Percentiles rank a stretch among this genome's conserved stretches.
These are phyloP conservation scores for Zaprionus camerounensis DNA, from an alignment of 1,140 invertebrate genomes.

Conservation along the genomic window DNA sequence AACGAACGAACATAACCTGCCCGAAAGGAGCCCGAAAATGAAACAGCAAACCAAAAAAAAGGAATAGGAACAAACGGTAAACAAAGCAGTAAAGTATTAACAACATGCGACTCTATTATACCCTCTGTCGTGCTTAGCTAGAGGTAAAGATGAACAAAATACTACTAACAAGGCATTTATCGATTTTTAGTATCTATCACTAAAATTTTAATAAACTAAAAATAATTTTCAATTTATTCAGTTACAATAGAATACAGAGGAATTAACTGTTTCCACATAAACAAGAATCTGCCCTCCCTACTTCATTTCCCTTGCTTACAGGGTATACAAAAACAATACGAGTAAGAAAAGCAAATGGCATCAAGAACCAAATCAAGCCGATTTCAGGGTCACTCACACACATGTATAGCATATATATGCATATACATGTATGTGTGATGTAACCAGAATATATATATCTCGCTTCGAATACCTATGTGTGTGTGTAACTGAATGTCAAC, in stretches of 20 bases:
- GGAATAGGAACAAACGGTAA: conserved; percentile 10
- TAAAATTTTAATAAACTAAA: too few species aligned
- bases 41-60: conserved; percentile 10
- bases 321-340: conserved; percentile 14
- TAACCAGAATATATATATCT: too few species aligned
- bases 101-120: background rate
- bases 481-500: conserved; percentile 19
- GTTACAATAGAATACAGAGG: too few species aligned
- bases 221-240: too few species aligned
- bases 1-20: conserved; percentile 63
- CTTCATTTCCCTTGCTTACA: background rate
- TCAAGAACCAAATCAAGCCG: conserved; percentile 73
- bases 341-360: conserved; percentile 69
- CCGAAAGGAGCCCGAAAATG: conserved; percentile 5
- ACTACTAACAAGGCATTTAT: background rate
- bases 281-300: background rate
- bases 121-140: background rate
- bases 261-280: too few species aligned
- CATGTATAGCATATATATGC: background rate
- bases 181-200: too few species aligned
- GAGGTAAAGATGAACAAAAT: background rate
- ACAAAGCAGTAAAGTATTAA: conserved; percentile 26
- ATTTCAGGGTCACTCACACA: conserved; percentile 63
- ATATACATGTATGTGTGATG: background rate
- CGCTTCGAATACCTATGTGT: conserved; percentile 8